phyloP scores from a whole-genome alignment of 2,797 vertebrate species.

The Labroides dimidiatus region DNA sequence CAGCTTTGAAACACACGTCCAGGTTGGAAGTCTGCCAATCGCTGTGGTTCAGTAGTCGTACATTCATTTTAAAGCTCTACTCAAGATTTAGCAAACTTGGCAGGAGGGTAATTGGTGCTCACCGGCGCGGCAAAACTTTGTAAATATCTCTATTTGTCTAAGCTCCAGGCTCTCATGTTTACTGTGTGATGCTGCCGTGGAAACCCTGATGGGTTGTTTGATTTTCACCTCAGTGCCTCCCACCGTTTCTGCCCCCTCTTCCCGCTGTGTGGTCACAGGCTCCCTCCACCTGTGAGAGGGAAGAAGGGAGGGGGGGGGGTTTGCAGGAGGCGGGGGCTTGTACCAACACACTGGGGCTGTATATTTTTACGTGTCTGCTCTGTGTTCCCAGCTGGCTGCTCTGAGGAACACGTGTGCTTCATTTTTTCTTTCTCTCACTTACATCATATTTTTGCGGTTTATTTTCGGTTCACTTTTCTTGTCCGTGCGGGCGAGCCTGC shows the following conservation, averaged over 20 bases:
- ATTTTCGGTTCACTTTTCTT: conserved; percentile 16
- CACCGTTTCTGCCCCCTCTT: conserved; percentile 15
- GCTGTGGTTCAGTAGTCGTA: background rate
- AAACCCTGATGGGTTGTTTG: conserved; percentile 74
- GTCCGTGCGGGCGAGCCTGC: background rate
- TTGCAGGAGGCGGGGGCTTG: no score
- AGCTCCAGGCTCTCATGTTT: conserved; percentile 53
- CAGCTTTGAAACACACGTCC: conserved; percentile 6
- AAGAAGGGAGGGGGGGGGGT: conserved; percentile 25
- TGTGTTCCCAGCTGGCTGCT: conserved; percentile 60
- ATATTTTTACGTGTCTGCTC: conserved; percentile 52
- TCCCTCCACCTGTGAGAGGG: conserved; percentile 67
- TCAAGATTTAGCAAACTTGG: conserved; percentile 14
- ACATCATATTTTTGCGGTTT: conserved; percentile 26
- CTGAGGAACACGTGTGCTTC: conserved; percentile 33
- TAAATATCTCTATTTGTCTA: conserved; percentile 61
- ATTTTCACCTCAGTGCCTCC: conserved; percentile 69
- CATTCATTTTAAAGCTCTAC: conserved; percentile 3
- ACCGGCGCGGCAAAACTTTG: conserved; percentile 44
- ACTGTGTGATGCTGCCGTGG: conserved; percentile 66
- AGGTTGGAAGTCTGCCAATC: background rate
- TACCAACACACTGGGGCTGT: conserved; percentile 26
- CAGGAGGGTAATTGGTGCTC: conserved; percentile 32
- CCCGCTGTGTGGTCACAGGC: conserved; percentile 56
- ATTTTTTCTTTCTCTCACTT: background rate